phyloP scores from a whole-genome alignment of 2,888 invertebrate genomes.

The Maniola hyperantus region DNA sequence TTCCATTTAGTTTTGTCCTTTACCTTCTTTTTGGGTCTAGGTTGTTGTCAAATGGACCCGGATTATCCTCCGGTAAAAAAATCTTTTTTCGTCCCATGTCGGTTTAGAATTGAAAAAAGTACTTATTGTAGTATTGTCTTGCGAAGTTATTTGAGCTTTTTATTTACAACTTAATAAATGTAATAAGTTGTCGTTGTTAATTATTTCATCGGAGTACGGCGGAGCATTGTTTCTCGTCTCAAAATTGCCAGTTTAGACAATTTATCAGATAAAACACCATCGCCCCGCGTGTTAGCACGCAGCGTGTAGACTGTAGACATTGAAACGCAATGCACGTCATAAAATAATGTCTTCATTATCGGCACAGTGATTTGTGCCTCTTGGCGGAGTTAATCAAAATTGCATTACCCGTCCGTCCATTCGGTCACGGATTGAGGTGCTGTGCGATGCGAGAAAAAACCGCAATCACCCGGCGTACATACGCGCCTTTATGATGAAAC shows the following conservation, averaged over 20 bases:
- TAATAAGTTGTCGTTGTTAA: slow-evolving; percentile 4
- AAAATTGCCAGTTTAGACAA: slow-evolving; percentile 14
- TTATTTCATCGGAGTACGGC: slow-evolving; percentile 1
- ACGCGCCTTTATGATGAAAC: slow-evolving; percentile 35
- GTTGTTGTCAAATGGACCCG: too few species aligned
- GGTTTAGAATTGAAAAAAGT: too few species aligned
- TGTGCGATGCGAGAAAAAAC: slow-evolving; percentile 56
- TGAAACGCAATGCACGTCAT: slow-evolving; percentile 43
- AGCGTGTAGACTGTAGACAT: slow-evolving; percentile 38
- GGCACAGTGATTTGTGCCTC: slow-evolving; percentile 54
- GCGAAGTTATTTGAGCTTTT: not conserved
- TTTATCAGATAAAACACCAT: slow-evolving; percentile 16
- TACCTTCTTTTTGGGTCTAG: too few species aligned
- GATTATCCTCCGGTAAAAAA: too few species aligned
- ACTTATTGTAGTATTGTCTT: too few species aligned
- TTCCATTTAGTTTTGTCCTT: too few species aligned
- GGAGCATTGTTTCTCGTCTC: slow-evolving; percentile 12
- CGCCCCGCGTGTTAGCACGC: slow-evolving; percentile 22
- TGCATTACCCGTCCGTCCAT: slow-evolving; percentile 66
- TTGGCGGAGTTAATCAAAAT: slow-evolving; percentile 72
- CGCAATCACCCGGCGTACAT: slow-evolving; percentile 53
- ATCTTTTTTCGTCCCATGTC: too few species aligned
- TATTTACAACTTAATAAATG: not conserved
- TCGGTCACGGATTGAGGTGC: slow-evolving; percentile 63
- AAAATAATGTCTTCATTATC: slow-evolving; percentile 69